phyloP scores from a whole-genome alignment of 2,888 invertebrate genomes.

The Aromia moschata region DNA sequence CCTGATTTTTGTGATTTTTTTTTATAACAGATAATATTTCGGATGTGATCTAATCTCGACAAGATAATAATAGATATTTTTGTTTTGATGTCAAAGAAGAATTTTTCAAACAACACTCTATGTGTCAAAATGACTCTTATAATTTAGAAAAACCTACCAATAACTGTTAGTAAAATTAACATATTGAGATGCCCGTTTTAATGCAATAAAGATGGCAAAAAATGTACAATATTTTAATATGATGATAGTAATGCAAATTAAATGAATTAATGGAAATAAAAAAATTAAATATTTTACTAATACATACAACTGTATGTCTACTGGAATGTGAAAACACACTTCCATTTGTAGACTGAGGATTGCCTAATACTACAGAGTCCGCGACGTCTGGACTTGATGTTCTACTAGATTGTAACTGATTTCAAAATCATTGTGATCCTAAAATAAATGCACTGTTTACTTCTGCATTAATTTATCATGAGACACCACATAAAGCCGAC shows the following conservation, averaged over 20 bases:
- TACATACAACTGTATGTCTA: slow-evolving; percentile 57
- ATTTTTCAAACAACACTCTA: too few relatives aligned
- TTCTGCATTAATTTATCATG: not conserved
- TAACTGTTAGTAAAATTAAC: not conserved
- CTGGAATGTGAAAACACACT: slow-evolving; percentile 48
- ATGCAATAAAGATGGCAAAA: not conserved
- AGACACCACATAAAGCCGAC: too few relatives aligned
- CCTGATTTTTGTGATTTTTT: too few relatives aligned
- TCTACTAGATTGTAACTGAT: slow-evolving; percentile 66
- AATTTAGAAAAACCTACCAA: not conserved
- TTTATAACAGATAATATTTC: too few relatives aligned
- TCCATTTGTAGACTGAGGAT: slow-evolving; percentile 57
- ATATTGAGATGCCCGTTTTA: not conserved
- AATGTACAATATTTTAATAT: not conserved
- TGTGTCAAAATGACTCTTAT: not conserved
- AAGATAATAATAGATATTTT: too few relatives aligned
- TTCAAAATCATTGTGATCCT: slow-evolving; percentile 60
- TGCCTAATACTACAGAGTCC: slow-evolving; percentile 56
- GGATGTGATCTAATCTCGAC: too few relatives aligned
- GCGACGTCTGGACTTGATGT: slow-evolving; percentile 66
- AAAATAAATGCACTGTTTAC: slow-evolving; percentile 18
- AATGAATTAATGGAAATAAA: too few relatives aligned
- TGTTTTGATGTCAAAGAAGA: too few relatives aligned
- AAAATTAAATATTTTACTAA: too few relatives aligned
- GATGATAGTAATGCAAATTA: too few relatives aligned